phyloP scores from a whole-genome alignment of 2,888 invertebrate species.

The Machimus rusticus region DNA sequence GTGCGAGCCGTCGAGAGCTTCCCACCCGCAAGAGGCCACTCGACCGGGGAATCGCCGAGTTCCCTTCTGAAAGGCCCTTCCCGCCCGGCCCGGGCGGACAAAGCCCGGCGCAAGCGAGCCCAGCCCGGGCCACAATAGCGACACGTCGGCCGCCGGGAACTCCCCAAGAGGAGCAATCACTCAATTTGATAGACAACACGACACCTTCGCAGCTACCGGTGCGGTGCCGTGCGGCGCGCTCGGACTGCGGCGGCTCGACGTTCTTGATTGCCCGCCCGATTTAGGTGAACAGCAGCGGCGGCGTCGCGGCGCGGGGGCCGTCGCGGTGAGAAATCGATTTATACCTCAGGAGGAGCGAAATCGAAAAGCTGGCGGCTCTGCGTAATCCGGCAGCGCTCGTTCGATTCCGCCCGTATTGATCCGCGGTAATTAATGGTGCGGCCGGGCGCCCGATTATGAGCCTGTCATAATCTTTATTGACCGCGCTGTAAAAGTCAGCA shows the following conservation, averaged over 20 bases:
- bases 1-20: background rate
- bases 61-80: background rate
- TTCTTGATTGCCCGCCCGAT: background rate
- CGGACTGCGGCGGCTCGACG: background rate
- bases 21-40: constrained; percentile 7
- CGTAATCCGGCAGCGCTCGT: constrained; percentile 4
- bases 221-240: background rate
- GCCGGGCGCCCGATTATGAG: background rate
- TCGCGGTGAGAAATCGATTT: background rate
- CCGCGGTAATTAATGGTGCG: background rate
- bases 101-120: background rate
- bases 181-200: constrained; percentile 36
- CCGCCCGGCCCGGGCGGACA: background rate
- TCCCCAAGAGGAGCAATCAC: constrained; percentile 35
- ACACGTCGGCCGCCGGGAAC: background rate
- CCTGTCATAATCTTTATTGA: constrained; percentile 25
- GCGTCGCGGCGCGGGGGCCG: background rate
- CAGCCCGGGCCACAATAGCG: background rate
- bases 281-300: background rate
- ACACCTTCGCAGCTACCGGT: constrained; percentile 32
- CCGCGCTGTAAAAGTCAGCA: constrained; percentile 22
- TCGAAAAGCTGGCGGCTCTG: background rate
- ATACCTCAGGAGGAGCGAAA: constrained; percentile 6
- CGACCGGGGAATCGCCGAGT: background rate
- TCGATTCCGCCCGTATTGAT: background rate